Evolutionary conservation across 2,888 invertebrate species (phyloP).

Genomic region (Patella caerulea): DNA sequence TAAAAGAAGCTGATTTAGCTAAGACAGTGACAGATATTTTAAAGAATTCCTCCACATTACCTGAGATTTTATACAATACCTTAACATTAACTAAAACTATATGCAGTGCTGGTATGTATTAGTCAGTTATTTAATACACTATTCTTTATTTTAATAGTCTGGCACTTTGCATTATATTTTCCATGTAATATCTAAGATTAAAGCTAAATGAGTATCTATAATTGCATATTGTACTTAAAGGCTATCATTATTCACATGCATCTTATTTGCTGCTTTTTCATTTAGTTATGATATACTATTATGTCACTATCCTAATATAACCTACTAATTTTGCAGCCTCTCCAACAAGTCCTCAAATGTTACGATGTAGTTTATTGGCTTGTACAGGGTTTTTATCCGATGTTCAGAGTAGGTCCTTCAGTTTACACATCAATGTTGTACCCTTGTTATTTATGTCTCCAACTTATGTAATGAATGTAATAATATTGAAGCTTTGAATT

Average conservation of each 20-base stretch:
- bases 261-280: neutral
- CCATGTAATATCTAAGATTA: too few species aligned
- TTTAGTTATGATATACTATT: neutral
- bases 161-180: too few species aligned
- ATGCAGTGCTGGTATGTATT: slow-evolving; percentile 47
- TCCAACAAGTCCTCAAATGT: slow-evolving; percentile 42
- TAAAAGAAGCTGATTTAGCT: slow-evolving; percentile 59
- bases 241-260: slow-evolving; percentile 1
- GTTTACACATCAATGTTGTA: too few species aligned
- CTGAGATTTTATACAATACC: slow-evolving; percentile 65
- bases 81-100: slow-evolving; percentile 59
- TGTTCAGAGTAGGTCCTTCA: slow-evolving; percentile 56
- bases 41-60: slow-evolving; percentile 50
- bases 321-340: slow-evolving; percentile 36
- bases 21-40: slow-evolving; percentile 56
- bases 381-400: slow-evolving; percentile 60
- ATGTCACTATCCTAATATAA: neutral
- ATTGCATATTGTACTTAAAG: neutral
- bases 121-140: too few species aligned
- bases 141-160: too few species aligned
- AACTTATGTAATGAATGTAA: too few species aligned
- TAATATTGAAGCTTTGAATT: too few species aligned
- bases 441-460: too few species aligned
- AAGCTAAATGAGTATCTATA: too few species aligned
- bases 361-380: slow-evolving; percentile 60